Base-by-base conservation (phyloP, 2,113 vertebrate species). In the Chloropsis hardwickii region DNA sequence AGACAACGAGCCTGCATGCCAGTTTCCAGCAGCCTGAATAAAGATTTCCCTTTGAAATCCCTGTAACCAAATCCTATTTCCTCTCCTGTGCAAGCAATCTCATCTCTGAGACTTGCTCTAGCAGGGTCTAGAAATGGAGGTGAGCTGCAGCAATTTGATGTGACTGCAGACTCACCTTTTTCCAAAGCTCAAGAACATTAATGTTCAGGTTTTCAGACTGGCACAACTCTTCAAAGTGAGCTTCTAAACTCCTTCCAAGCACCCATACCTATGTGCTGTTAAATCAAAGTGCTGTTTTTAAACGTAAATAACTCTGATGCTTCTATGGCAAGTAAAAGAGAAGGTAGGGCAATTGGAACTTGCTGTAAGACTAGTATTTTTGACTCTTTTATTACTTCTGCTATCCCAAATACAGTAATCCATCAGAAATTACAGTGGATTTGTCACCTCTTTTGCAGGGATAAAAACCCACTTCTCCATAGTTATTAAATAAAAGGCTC, bases 391-490 rank as follows among this genome's bases (percentile, higher is more conserved):
- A 66, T 88, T 88, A 83, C 35, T 77, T 47, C 58, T 88, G 72
- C 56, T 82, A 70, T 24, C 18, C 29, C 71, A 90, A 92, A 88
- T 42, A 90, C 81, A 90, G 47, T 73, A 90, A 92, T 64, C 25
- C 71, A 93, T 42, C 67, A 27, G 67, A 95, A 96, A 93, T 94
- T 54, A 82, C 20, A 74, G 67, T 81, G 85, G 81, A 64, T 47
- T 83, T 85, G 51, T n/a, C 58, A 85, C 22, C 27, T 62, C 37
- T 64, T 94, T 67, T 77, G 42, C 22, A 53, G 40, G 62, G 42
- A 90, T 88, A 92, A 94, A 93, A 94, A n/a, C 58, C 70, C 40
- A 86, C 64, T 95, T 96, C 93, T 81, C 81, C 22, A 60, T 37
- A 73, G 24, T 93, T 95, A 78, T 65, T 77, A 86, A 96, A 90